Evolutionary conservation across 2,113 vertebrate genomes (phyloP), one percentile per base, ranked within the genome.

Genomic region (Equus quagga): DNA sequence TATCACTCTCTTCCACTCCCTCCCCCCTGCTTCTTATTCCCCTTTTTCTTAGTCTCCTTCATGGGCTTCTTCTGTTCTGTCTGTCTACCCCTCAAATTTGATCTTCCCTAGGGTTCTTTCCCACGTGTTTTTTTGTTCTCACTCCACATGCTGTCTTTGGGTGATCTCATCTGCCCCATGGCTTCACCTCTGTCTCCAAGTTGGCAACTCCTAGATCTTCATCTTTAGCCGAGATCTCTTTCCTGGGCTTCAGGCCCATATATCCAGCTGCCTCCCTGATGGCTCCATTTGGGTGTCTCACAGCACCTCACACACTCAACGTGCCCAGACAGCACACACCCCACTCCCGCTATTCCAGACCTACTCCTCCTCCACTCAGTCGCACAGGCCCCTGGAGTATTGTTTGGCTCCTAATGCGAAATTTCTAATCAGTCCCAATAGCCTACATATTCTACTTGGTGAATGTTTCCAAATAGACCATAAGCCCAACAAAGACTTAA

Each of bases 101-200:
- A 18, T 78, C 84, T 92, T 90, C 81, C 51, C 75, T 67, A 64
- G 24, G 36, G 54, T 81, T 92, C 49, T 75, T 36, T 14, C n/a
- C 70, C 56, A 49, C 44, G 64, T 44, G 31, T 9, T 36, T 21
- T 81, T 95, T 82, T 72, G 33, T 80, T 92, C n/a, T 87, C 85
- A 46, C 26, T 78, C 10, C 70, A 76, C 36, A 73, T 19, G 49
- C 51, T 93, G 65, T 62, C 79, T 93, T 75, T 54, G 23, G 41
- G 51, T 92, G 96, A 98, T 83, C 89, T 98, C 85, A 96, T 85
- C 73, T 96, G 65, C 81, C 70, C 89, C 41, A 54, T 41, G 76
- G 76, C 73, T 97, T 94, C 41, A 80, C 67, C 54, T 95, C 70
- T 81, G 64, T 93, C 70, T 97, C 92, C 24, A 76, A 44, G 54